Conservation (phyloP, 1,140 invertebrate species). For the Microplitis demolitor region DNA sequence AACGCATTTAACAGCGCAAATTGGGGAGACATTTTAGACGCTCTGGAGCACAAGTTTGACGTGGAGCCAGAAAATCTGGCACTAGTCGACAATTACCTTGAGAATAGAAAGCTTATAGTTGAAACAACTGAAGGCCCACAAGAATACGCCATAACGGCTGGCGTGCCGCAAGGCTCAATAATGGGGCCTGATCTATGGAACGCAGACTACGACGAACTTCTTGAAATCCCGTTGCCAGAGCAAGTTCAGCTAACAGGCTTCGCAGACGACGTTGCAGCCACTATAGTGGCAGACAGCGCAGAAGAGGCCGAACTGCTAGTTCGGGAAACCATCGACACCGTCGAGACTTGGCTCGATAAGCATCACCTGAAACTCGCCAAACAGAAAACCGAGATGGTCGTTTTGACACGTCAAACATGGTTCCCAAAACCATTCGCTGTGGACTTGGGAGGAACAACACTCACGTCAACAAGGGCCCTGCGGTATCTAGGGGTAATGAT, state of each 20-base stretch:
- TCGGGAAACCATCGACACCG: too few species aligned
- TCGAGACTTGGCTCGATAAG: too few species aligned
- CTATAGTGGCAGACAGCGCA: too few species aligned
- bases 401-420: too few species aligned
- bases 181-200: constrained; percentile 43
- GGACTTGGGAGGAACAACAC: too few species aligned
- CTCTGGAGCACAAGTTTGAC: constrained; percentile 19
- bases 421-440: too few species aligned
- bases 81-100: constrained; percentile 30
- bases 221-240: constrained; percentile 26
- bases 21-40: constrained; percentile 31
- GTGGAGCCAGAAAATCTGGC: constrained; percentile 20
- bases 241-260: constrained; percentile 26
- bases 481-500: too few species aligned
- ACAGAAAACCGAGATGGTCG: too few species aligned
- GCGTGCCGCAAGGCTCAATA: constrained; percentile 39
- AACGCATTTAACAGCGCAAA: constrained; percentile 38
- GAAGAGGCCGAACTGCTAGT: too few species aligned
- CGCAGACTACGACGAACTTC: constrained; percentile 37
- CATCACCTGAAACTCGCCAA: too few species aligned
- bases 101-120: constrained; percentile 14
- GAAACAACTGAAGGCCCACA: not conserved
- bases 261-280: constrained; percentile 37
- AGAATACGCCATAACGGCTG: constrained; percentile 4
- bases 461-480: too few species aligned